These are phyloP conservation scores for Tringa solitaria DNA, from an alignment of 2,113 vertebrate species.

Conservation along the genomic window DNA sequence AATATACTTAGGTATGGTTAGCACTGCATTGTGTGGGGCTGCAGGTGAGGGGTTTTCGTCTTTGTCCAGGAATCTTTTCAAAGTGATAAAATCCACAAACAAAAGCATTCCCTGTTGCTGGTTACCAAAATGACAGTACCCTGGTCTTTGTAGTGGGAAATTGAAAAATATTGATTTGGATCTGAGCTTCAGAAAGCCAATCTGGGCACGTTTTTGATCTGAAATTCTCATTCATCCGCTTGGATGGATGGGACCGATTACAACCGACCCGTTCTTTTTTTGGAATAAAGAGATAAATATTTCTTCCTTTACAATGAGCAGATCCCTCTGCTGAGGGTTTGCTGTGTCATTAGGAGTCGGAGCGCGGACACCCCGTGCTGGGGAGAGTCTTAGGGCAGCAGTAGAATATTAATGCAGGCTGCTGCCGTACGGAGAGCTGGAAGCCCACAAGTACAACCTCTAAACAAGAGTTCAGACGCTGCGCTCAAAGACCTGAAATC, in stretches of 20 bases:
- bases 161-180: neutral
- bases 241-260: neutral
- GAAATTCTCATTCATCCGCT: neutral
- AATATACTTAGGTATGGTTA: neutral
- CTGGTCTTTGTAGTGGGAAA: neutral
- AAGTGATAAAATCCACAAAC: neutral
- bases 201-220: neutral
- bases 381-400: neutral
- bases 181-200: neutral
- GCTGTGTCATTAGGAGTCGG: neutral
- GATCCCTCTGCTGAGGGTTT: neutral
- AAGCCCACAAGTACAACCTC: neutral
- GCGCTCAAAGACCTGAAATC: neutral
- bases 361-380: neutral
- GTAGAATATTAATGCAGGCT: neutral
- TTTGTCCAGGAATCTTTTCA: neutral
- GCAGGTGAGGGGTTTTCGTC: neutral
- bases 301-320: neutral
- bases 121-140: neutral
- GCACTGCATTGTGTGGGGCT: neutral
- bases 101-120: neutral
- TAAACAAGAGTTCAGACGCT: neutral
- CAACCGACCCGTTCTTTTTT: neutral
- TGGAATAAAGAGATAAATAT: neutral
- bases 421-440: accelerated